Base-by-base conservation (phyloP, 1,140 invertebrate genomes). In the Onthophagus taurus region DNA sequence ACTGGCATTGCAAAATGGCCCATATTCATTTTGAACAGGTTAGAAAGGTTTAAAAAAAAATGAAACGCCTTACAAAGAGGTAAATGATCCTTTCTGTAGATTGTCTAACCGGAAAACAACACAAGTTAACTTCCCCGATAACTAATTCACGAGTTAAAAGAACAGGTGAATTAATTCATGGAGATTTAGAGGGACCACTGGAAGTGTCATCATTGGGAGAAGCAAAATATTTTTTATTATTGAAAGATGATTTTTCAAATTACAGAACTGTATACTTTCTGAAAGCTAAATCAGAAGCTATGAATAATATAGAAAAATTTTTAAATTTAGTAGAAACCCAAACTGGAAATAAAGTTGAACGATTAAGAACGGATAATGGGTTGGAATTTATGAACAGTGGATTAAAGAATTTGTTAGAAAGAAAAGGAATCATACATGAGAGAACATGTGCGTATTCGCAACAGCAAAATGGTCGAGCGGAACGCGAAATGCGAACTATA, bases 391-490 rank as follows among this genome's bases (percentile, higher is more conserved):
- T 59, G 0, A 66, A 65, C 33, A 51, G 50, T 21, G 47, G 55
- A 12, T 11, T 47, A 26, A 31, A 20, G 17, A 21, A 44, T 21
- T 4, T 35, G 5, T 21, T 33, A 12, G 16, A 18, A 16, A 44
- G 35, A 7, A 7, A 13, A 7, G 42, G 42, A 14, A 44, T 37
- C 4, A 43, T 7, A 42, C 37, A 42, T 65, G 7, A 48, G 55
- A 42, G 33, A 30, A 23, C 29, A 34, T 35, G 63, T 55, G 6
- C 58, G 64, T 72, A 71, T 46, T 65, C 60, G 4, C 65, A 67
- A 1, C 47, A 74, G 53, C 59, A 69, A 43, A 75, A 74, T 53
- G 66, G 68, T 4, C 49, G 50, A 11, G 57, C 58, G 12, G 69
- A 70, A 41, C 39, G 56, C 24, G 60, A 64, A 33, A 68, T 60